Percentiles rank a stretch among this genome's conserved stretches.
Evolutionary conservation across 2,113 vertebrate genomes (phyloP).

Genomic region (Callochromis pleurospilus): DNA sequence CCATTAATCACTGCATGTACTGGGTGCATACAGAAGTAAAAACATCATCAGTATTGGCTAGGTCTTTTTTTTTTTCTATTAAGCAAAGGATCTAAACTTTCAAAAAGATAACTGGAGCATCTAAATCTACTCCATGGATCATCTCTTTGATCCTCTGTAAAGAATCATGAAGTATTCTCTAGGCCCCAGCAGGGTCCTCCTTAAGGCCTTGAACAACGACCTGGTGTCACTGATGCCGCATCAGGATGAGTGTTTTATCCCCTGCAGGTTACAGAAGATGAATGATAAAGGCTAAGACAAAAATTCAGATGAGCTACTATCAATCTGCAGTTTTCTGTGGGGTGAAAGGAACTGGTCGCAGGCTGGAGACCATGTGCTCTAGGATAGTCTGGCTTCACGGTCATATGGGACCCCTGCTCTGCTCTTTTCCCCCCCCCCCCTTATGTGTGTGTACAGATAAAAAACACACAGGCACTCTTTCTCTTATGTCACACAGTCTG

Average conservation of each 20-base stretch:
- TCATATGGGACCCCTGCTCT: background rate
- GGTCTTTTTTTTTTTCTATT: background rate
- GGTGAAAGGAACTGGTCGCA: background rate
- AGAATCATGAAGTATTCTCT: background rate
- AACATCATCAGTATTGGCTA: background rate
- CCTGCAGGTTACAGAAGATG: constrained; percentile 13
- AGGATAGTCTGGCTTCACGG: background rate
- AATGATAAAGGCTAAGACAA: background rate
- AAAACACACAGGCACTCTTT: background rate
- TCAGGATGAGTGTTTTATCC: background rate
- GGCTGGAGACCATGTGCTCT: background rate
- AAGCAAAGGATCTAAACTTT: background rate
- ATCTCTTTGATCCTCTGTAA: background rate
- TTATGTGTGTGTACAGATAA: background rate
- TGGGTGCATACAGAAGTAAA: background rate
- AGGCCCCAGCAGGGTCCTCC: background rate
- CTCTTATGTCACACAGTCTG: constrained; percentile 31
- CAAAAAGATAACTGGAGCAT: background rate
- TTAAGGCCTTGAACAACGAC: constrained; percentile 21
- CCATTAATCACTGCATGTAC: background rate
- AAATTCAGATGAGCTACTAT: background rate
- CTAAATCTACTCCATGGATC: background rate
- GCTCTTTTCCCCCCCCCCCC: background rate
- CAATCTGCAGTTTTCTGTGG: constrained; percentile 16
- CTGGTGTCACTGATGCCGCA: background rate